Base-by-base conservation (phyloP, 2,888 invertebrate genomes). In the Noctua fimbriata region DNA sequence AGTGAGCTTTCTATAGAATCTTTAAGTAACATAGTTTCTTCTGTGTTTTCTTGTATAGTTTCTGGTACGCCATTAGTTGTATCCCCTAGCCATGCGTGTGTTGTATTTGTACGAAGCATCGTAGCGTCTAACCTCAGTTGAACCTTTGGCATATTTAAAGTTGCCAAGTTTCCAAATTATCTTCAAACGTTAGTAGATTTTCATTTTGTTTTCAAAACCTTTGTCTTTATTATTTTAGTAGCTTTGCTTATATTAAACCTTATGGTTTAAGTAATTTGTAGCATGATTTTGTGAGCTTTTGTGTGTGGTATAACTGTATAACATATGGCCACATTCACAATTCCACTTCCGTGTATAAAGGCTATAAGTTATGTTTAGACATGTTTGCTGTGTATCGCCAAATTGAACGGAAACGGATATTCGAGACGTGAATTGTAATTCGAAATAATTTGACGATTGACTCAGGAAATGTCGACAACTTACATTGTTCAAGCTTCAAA, bases 341-440 rank as follows among this genome's bases (percentile, higher is more conserved):
- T 76, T 24, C 67, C 69, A 78, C 60, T 79, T 82, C 76, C 79
- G 60, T 65, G 32, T 69, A 80, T 73, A 83, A 76, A 69, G 49
- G 76, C 75, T 70, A 72, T 77, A 63, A 78, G 75, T 76, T 84
- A 72, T 82, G 83, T 83, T 83, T 70, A 78, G 87, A 80, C 79
- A 83, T 79, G 82, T 80, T 76, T 70, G 82, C 73, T 73, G 83
- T 76, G 73, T 80, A 82, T 84, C 84, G 88, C 88, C 79, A 91
- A 91, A 90, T 90, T 87, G 79, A 90, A 88, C 90, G 93, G 93
- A 93, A 93, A 87, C 92, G 92, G 91, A 92, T 91, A 92, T 90
- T 89, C 91, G 90, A 88, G 87, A 87, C 83, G 78, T 90, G 92
- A 92, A 93, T 93, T 87, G 88, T 89, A 91, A 92, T 89, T 89